Evolutionary conservation across 2,113 vertebrate species (phyloP).

Genomic region (Noctilio leporinus): DNA sequence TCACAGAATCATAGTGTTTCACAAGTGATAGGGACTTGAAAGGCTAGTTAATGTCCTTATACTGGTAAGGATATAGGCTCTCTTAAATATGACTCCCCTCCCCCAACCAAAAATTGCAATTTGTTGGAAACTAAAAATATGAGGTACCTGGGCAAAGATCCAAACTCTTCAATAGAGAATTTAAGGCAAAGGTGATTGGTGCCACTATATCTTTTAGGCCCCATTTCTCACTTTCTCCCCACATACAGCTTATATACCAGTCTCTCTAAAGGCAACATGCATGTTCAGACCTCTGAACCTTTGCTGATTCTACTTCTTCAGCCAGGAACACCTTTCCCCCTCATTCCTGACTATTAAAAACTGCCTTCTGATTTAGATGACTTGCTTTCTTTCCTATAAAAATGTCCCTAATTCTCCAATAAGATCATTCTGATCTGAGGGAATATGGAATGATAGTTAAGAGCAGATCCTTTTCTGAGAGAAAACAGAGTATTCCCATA

Average conservation of each 20-base stretch:
- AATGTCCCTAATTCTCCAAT: not conserved
- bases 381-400: not conserved
- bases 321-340: not conserved
- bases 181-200: not conserved
- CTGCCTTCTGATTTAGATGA: not conserved
- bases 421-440: not conserved
- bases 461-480: not conserved
- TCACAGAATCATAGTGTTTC: not conserved
- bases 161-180: not conserved
- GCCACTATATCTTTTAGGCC: not conserved
- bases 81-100: not conserved
- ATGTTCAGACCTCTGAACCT: not conserved
- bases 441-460: not conserved
- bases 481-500: not conserved
- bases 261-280: not conserved
- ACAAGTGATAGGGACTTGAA: not conserved
- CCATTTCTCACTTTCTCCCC: not conserved
- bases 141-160: not conserved
- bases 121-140: not conserved
- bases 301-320: not conserved
- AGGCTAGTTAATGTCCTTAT: not conserved
- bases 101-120: not conserved
- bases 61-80: not conserved
- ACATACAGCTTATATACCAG: not conserved
- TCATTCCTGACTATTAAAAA: not conserved